Conservation (phyloP, 2,797 vertebrate species). For the Mastacembelus armatus region DNA sequence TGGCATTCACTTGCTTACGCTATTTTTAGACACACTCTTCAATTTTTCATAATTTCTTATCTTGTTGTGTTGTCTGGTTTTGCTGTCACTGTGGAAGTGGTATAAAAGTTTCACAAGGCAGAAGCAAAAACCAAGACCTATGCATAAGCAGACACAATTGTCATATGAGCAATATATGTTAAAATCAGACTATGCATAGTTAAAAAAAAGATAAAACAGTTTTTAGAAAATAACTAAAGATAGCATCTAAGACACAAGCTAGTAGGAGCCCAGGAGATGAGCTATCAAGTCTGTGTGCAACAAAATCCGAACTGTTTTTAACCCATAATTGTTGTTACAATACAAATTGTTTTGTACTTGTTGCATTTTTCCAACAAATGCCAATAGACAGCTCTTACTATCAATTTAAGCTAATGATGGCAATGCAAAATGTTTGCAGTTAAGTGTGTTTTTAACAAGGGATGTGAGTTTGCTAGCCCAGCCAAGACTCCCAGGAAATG, state of each 20-base stretch:
- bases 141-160: too few relatives aligned
- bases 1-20: constrained; percentile 6
- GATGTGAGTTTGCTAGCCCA: neutral
- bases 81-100: constrained; percentile 15
- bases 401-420: neutral
- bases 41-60: constrained; percentile 67
- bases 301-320: neutral
- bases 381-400: too few relatives aligned
- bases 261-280: neutral
- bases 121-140: neutral
- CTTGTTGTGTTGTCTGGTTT: constrained; percentile 34
- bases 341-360: neutral
- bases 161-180: too few relatives aligned
- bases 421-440: too few relatives aligned
- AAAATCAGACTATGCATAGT: too few relatives aligned
- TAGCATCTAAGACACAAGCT: too few relatives aligned
- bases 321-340: neutral
- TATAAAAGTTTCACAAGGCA: constrained; percentile 13
- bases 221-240: too few relatives aligned
- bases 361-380: neutral
- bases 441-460: neutral
- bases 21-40: constrained; percentile 64
- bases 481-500: neutral
- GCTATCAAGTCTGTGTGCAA: neutral
- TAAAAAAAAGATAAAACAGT: too few relatives aligned